phyloP scores from a whole-genome alignment of 2,888 invertebrate species.

The Tanytarsus gracilentus region DNA sequence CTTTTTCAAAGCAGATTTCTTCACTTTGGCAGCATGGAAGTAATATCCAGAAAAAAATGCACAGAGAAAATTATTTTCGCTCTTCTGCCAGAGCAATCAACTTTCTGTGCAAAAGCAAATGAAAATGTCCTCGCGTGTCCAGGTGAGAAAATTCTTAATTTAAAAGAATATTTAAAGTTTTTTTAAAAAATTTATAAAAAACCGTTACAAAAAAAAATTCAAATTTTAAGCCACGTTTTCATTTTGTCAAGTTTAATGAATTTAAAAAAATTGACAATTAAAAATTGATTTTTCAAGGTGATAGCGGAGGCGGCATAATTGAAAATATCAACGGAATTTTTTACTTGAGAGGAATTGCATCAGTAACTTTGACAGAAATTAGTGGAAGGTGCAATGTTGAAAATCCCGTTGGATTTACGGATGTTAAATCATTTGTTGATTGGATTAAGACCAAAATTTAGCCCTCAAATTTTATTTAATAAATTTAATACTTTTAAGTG shows the following conservation, averaged over 20 bases:
- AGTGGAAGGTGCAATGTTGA: neutral
- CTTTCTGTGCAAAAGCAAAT: constrained; percentile 4
- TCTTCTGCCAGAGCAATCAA: neutral
- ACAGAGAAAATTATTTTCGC: constrained; percentile 6
- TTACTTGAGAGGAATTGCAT: constrained; percentile 3
- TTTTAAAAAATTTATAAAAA: neutral
- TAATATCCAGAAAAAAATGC: constrained; percentile 8
- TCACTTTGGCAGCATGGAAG: neutral
- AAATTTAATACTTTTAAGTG: too few species aligned
- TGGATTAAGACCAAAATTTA: too few species aligned
- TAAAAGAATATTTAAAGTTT: neutral
- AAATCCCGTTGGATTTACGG: constrained; percentile 4
- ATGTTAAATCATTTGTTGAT: neutral
- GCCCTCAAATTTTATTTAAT: too few species aligned
- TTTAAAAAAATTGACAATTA: too few species aligned
- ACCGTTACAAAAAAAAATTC: too few species aligned
- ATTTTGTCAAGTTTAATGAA: neutral
- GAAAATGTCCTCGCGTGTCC: neutral
- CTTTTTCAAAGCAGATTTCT: neutral
- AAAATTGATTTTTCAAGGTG: too few species aligned
- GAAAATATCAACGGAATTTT: neutral
- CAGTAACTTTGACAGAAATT: neutral
- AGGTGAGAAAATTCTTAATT: neutral
- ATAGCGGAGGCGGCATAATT: constrained; percentile 10
- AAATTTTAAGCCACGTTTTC: neutral